These are phyloP conservation scores for Megatriorchis doriae DNA, from an alignment of 2,113 vertebrate genomes.

Conservation along the genomic window DNA sequence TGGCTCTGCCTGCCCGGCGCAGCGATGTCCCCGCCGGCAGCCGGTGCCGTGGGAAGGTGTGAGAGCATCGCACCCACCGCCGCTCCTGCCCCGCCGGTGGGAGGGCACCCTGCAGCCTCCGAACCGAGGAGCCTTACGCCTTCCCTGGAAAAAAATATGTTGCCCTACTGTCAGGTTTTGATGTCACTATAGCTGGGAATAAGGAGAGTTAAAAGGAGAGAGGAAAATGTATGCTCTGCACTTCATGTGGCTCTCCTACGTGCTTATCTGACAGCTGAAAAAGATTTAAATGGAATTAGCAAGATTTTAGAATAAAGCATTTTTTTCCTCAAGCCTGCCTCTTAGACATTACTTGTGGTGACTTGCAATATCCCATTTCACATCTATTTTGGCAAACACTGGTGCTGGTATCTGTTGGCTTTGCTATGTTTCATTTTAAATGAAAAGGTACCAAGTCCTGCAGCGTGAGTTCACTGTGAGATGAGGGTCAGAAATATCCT, in stretches of 20 bases:
- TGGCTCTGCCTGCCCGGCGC: neutral
- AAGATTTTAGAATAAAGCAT: neutral
- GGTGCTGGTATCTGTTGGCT: neutral
- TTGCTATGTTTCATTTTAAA: neutral
- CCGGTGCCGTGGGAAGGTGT: neutral
- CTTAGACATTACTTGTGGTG: neutral
- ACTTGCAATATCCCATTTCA: neutral
- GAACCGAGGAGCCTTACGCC: neutral
- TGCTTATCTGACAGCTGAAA: neutral
- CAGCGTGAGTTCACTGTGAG: neutral
- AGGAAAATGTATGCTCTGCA: neutral
- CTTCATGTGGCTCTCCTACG: neutral
- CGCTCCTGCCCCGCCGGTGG: neutral
- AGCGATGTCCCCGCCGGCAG: neutral
- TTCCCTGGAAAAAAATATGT: neutral
- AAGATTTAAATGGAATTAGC: neutral
- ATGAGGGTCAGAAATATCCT: neutral
- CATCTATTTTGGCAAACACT: neutral
- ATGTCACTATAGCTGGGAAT: neutral
- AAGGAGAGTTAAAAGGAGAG: neutral
- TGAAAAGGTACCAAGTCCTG: neutral
- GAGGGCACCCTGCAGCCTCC: neutral
- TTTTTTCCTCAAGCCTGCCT: neutral
- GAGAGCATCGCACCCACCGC: neutral
- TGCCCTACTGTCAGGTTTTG: neutral